A percentile compares a stretch with the other conserved stretches of the same genome.
Conservation (phyloP, 2,113 vertebrate species). For the Bolborhynchus lineola region DNA sequence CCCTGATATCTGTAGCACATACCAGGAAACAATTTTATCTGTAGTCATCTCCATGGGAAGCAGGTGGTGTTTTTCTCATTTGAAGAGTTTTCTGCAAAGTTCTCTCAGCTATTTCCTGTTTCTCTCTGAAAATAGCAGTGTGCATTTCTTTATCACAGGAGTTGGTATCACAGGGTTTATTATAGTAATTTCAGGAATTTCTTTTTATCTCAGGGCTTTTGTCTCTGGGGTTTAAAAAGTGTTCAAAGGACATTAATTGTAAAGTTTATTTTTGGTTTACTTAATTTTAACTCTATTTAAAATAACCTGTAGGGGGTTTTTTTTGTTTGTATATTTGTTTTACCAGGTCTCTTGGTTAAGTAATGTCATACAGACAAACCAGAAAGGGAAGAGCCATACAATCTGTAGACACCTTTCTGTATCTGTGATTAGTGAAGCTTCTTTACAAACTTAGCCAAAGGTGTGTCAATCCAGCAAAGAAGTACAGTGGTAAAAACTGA, state of each 20-base stretch:
- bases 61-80: constrained; percentile 36
- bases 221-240: not conserved
- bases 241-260: not conserved
- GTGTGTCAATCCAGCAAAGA: not conserved
- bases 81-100: not conserved
- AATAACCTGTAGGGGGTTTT: not conserved
- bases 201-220: not conserved
- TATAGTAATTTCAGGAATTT: not conserved
- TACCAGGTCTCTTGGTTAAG: not conserved
- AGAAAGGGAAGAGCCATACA: not conserved
- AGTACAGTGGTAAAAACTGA: not conserved
- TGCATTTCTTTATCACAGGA: not conserved
- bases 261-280: not conserved
- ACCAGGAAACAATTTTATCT: constrained; percentile 20
- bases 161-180: not conserved
- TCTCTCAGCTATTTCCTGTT: constrained; percentile 28
- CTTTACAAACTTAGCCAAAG: not conserved
- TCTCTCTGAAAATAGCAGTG: not conserved
- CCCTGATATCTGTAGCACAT: not conserved
- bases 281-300: not conserved
- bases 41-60: not conserved
- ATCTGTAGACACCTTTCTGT: not conserved
- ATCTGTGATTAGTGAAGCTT: not conserved
- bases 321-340: not conserved
- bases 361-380: not conserved